Conservation (phyloP, 2,797 vertebrate genomes). For the Oceanodroma leucorhoa region DNA sequence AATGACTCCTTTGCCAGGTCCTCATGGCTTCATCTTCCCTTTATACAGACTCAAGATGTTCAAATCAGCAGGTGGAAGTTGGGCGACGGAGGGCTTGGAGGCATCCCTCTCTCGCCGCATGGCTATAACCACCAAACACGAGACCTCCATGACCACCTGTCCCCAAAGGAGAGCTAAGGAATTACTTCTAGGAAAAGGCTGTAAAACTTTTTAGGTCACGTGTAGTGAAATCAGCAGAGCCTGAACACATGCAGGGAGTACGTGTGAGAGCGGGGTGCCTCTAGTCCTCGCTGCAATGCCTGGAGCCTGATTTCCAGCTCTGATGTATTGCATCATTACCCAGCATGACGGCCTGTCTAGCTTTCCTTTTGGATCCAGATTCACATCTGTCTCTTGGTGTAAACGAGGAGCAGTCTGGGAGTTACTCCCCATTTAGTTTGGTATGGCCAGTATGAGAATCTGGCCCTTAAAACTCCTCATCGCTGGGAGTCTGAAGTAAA, state of each 20-base stretch:
- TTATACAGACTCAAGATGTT: not conserved
- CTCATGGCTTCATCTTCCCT: not conserved
- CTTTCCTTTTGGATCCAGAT: not conserved
- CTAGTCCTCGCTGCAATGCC: not conserved
- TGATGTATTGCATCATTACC: not conserved
- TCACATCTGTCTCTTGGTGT: not conserved
- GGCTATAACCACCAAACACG: fast-evolving
- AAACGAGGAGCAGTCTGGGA: not conserved
- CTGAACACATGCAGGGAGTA: not conserved
- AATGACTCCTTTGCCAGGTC: not conserved
- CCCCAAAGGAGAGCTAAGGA: not conserved
- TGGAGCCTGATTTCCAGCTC: not conserved
- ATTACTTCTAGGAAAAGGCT: not conserved
- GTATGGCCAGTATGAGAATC: not conserved
- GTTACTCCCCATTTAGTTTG: not conserved
- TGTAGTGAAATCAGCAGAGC: not conserved
- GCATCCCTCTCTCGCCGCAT: not conserved
- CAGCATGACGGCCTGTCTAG: not conserved
- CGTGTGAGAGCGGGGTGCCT: fast-evolving
- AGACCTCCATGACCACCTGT: not conserved
- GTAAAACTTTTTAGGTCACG: not conserved
- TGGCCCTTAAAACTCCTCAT: not conserved
- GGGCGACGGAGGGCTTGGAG: not conserved
- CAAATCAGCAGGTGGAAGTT: fast-evolving
- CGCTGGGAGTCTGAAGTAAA: not conserved